Base-by-base conservation (phyloP, 2,113 vertebrate species). In the Lanius ludovicianus region DNA sequence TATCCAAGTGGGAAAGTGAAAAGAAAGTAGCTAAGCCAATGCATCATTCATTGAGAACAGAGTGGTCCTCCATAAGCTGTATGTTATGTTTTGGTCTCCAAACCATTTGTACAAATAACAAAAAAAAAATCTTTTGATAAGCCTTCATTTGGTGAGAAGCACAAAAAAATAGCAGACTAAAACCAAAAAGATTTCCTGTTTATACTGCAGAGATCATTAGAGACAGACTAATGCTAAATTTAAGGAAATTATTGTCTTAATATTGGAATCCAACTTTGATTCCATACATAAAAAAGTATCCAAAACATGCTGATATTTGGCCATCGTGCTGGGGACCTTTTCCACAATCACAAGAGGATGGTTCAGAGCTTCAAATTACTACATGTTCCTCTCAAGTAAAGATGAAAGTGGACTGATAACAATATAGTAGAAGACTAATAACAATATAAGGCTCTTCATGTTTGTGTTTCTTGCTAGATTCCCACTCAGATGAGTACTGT, bases 171-270 rank as follows among this genome's bases (percentile, higher is more conserved):
- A 68, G 70, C 67, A 90, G 60, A 84, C 41, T 59, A 30, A 95
- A 92, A 70, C 1, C 39, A 55, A 86, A 89, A n/a, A 64, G 20
- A 68, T 74, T 91, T 89, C 62, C 77, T 95, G 57, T 62, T 97
- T 96, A 75, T 77, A 52, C 37, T 87, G 28, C 46, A 87, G n/a
- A 84, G 49, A 71, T 90, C 17, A 93, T 84, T 93, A 93, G 74
- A 93, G 65, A 68, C 49, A 91, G 53, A 75, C 37, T 47, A 80
- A 30, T 59, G 24, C 31, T 90, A 78, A 93, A 90, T 33, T 82
- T 71, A 39, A 81, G 31, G 33, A 91, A 93, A 92, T 82, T 59
- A 42, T 57, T 59, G 27, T 46, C 60, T 68, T 49, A 35, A 46
- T 71, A 78, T 81, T 75, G 49, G 49, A 89, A 81, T 84, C 27